These are phyloP conservation scores for Amiota minor DNA, from an alignment of 2,888 invertebrate species.

Conservation along the genomic window DNA sequence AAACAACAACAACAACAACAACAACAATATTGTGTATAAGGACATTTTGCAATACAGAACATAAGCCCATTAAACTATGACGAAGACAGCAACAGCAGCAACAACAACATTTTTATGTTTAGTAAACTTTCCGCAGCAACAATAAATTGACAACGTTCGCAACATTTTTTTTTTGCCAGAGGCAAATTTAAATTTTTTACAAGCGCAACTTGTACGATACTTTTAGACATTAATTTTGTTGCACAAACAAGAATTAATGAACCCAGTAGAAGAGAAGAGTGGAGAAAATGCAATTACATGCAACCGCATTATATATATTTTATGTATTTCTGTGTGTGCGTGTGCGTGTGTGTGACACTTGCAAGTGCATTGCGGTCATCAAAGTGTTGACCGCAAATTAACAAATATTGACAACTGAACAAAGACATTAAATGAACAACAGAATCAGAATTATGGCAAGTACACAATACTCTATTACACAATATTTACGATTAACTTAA, in stretches of 20 bases:
- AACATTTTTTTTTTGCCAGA: neutral
- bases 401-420: slow-evolving; percentile 30
- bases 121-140: neutral
- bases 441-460: too few relatives aligned
- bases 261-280: too few relatives aligned
- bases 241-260: neutral
- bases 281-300: slow-evolving; percentile 4
- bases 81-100: neutral
- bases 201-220: neutral
- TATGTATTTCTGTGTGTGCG: slow-evolving; percentile 17
- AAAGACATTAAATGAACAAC: neutral
- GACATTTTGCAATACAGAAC: too few relatives aligned
- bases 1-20: neutral
- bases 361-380: slow-evolving; percentile 17
- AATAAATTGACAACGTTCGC: neutral
- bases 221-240: neutral
- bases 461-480: too few relatives aligned
- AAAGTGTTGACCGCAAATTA: slow-evolving; percentile 30
- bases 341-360: slow-evolving; percentile 19
- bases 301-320: slow-evolving; percentile 25
- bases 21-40: neutral
- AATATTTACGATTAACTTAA: too few relatives aligned
- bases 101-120: neutral
- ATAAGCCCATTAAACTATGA: neutral
- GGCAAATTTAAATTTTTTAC: neutral